Evolutionary conservation across 2,888 invertebrate species (phyloP).

Genomic region (Eumerus sabulonum): DNA sequence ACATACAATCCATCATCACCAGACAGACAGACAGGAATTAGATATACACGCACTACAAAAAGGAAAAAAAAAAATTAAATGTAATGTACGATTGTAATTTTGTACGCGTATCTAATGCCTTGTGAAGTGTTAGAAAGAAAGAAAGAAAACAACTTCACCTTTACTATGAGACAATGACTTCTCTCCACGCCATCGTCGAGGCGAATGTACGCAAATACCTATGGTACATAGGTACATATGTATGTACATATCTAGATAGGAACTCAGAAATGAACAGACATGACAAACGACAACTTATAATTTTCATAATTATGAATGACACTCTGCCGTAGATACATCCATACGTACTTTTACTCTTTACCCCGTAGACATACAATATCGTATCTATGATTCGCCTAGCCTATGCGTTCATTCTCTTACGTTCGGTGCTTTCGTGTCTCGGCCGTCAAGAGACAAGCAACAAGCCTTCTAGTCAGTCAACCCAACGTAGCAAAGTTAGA

Average conservation of each 20-base stretch:
- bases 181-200: conserved; percentile 15
- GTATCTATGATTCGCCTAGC: too few species aligned
- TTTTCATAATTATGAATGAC: conserved; percentile 62
- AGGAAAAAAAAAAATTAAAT: conserved; percentile 18
- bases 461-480: too few species aligned
- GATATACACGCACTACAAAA: conserved; percentile 23
- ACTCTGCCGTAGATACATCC: conserved; percentile 28
- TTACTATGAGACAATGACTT: conserved; percentile 48
- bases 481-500: too few species aligned
- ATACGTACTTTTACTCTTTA: conserved; percentile 8
- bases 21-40: conserved; percentile 50
- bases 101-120: too few species aligned
- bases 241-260: too few species aligned
- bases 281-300: conserved; percentile 55
- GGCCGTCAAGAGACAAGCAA: conserved; percentile 1
- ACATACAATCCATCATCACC: conserved; percentile 15
- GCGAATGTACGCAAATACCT: too few species aligned
- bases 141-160: conserved; percentile 39
- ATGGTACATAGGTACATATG: too few species aligned
- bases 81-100: not conserved
- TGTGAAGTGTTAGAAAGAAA: conserved; percentile 23
- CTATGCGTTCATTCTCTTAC: conserved; percentile 10
- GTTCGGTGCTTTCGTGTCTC: not conserved
- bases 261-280: not conserved
- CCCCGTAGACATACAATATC: too few species aligned